A percentile compares a stretch with the other conserved stretches of the same genome.
Conservation (phyloP, 2,888 invertebrate species). For the Patella caerulea region DNA sequence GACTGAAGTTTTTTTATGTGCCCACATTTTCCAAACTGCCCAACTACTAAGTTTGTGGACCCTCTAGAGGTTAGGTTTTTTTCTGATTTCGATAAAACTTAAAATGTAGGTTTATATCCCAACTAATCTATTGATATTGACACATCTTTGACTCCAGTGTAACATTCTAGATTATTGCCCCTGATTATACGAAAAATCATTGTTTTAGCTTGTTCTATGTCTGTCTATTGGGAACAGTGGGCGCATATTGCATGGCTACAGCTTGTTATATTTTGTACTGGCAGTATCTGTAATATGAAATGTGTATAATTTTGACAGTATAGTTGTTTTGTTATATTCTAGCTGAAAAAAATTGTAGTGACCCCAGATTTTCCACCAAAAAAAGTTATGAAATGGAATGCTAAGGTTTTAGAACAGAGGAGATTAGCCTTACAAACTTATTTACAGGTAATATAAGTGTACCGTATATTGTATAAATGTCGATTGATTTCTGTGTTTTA, state of each 20-base stretch:
- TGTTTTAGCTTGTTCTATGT: no score
- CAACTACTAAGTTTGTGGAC: no score
- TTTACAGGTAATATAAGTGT: conserved; percentile 70
- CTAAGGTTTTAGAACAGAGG: conserved; percentile 76
- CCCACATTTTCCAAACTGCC: no score
- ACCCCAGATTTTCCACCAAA: conserved; percentile 77
- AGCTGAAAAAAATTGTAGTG: conserved; percentile 73
- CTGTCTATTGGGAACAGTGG: background rate
- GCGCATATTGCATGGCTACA: background rate
- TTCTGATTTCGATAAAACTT: no score
- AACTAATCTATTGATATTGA: no score
- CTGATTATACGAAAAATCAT: no score
- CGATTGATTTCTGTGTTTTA: background rate
- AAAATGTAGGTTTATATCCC: no score
- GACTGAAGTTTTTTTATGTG: no score
- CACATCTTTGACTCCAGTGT: no score
- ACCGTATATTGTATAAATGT: no score
- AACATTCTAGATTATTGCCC: no score
- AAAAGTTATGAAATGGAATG: conserved; percentile 75
- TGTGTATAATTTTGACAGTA: background rate
- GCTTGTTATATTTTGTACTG: background rate
- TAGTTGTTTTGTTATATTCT: conserved; percentile 15
- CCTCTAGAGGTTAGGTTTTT: no score
- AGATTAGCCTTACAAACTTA: conserved; percentile 75
- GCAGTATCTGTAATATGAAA: background rate